Percentiles rank a stretch among this genome's conserved stretches.
These are phyloP conservation scores for Trematomus loennbergii DNA, from an alignment of 2,113 vertebrate species.

Conservation along the genomic window DNA sequence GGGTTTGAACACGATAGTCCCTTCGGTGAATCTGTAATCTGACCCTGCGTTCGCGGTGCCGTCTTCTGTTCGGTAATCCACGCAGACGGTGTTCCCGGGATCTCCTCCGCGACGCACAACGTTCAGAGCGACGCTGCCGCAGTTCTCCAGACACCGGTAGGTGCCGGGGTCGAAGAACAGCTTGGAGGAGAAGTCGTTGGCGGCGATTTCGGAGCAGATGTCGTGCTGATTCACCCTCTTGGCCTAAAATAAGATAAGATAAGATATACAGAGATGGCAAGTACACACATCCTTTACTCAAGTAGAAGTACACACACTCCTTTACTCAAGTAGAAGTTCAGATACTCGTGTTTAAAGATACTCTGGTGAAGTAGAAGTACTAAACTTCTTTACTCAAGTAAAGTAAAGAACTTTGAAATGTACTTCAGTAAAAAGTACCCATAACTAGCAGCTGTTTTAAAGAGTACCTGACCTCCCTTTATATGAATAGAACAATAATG, in stretches of 20 bases:
- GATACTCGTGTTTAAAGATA: too few species aligned
- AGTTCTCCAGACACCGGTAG: slow-evolving; percentile 98
- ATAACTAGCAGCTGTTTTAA: too few species aligned
- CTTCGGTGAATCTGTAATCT: slow-evolving; percentile 92
- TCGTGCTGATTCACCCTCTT: slow-evolving; percentile 89
- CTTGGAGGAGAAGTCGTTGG: slow-evolving; percentile 87
- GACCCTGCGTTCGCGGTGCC: slow-evolving; percentile 95
- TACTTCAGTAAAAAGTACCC: too few species aligned
- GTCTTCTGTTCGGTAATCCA: slow-evolving; percentile 94
- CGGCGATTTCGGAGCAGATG: slow-evolving; percentile 85
- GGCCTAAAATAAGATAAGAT: slow-evolving; percentile 58
- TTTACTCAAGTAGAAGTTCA: too few species aligned
- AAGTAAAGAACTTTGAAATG: too few species aligned
- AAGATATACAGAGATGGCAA: too few species aligned
- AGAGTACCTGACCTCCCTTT: too few species aligned
- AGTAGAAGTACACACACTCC: too few species aligned
- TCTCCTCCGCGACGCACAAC: slow-evolving; percentile 91
- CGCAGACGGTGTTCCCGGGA: slow-evolving; percentile 85
- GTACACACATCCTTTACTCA: too few species aligned
- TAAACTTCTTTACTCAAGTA: too few species aligned
- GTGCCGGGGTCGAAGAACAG: slow-evolving; percentile 91
- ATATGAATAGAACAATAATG: too few species aligned
- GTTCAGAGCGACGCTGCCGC: slow-evolving; percentile 90
- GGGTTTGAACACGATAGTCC: slow-evolving; percentile 90
- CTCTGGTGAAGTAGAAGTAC: too few species aligned